These are phyloP conservation scores for Limnephilus marmoratus DNA, from an alignment of 2,888 invertebrate species.

Conservation along the genomic window DNA sequence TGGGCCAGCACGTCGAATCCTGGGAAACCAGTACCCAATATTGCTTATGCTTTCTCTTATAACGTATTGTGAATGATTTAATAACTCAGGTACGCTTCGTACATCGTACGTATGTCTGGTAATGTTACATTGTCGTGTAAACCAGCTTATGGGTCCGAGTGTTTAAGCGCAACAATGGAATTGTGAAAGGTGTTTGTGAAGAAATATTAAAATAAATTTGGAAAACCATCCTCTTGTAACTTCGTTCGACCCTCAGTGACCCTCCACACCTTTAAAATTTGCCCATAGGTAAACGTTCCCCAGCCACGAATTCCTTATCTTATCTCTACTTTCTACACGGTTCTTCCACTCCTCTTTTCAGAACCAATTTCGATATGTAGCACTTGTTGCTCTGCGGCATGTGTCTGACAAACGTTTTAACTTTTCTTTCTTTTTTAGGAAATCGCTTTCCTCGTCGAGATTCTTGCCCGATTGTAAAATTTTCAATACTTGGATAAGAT, in stretches of 20 bases:
- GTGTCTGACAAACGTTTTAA: neutral
- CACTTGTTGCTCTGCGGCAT: neutral
- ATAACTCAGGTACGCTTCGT: too few species aligned
- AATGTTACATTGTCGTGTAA: too few species aligned
- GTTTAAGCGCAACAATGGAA: too few species aligned
- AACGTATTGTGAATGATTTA: too few species aligned
- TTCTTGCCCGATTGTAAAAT: neutral
- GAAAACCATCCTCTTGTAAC: neutral
- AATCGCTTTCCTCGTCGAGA: neutral
- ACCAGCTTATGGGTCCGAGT: too few species aligned
- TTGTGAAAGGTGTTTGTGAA: neutral
- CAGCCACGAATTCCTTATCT: neutral
- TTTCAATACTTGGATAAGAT: neutral
- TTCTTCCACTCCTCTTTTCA: neutral
- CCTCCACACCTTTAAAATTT: neutral
- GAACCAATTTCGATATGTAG: neutral
- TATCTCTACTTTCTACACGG: neutral
- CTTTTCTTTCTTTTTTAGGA: neutral
- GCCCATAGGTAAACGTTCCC: neutral
- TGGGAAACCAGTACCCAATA: too few species aligned
- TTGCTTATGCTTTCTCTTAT: too few species aligned
- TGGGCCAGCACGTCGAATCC: too few species aligned
- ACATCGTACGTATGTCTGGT: too few species aligned
- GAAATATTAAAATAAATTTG: neutral
- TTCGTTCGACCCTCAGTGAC: neutral